These are phyloP conservation scores for Cladorhizidae sp. DNA, from an alignment of 37 sponge, comb jelly and placozoan species.

Conservation along the genomic window DNA sequence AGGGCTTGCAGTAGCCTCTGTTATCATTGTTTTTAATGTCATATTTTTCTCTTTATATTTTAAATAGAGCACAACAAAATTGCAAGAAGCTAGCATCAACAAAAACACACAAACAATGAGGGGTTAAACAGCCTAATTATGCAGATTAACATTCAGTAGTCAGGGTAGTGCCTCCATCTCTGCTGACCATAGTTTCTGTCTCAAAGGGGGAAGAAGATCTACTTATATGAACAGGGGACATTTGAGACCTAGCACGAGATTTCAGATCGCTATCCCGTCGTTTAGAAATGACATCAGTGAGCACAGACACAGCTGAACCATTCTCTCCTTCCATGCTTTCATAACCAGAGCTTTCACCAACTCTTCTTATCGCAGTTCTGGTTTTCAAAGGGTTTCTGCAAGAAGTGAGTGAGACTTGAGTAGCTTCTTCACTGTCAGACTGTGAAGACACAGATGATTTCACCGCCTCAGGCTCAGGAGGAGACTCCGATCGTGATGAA, in stretches of 20 bases:
- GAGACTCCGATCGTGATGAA: slow-evolving; percentile 5
- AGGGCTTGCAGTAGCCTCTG: too few relatives aligned
- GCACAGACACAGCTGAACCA: neutral
- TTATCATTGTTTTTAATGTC: too few relatives aligned
- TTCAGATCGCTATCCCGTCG: too few relatives aligned
- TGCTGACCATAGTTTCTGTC: slow-evolving; percentile 2
- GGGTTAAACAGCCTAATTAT: too few relatives aligned
- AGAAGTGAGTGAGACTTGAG: neutral
- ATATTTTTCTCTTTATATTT: too few relatives aligned
- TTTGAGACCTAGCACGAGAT: too few relatives aligned
- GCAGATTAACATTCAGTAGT: slow-evolving; percentile 5
- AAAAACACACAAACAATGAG: too few relatives aligned
- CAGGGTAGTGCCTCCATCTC: neutral
- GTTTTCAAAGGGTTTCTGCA: neutral
- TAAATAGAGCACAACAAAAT: too few relatives aligned
- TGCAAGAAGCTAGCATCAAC: too few relatives aligned
- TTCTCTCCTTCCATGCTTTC: neutral
- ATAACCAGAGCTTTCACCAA: neutral
- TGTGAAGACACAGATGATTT: neutral
- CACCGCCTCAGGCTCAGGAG: neutral
- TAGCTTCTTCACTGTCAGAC: slow-evolving; percentile 18
- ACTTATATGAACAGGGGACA: neutral
- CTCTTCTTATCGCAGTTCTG: neutral
- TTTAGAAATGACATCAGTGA: too few relatives aligned
- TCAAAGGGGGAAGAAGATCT: slow-evolving; percentile 8